Evolutionary conservation across 2,888 invertebrate genomes (phyloP).

Genomic region (Cyclophora albipunctata): DNA sequence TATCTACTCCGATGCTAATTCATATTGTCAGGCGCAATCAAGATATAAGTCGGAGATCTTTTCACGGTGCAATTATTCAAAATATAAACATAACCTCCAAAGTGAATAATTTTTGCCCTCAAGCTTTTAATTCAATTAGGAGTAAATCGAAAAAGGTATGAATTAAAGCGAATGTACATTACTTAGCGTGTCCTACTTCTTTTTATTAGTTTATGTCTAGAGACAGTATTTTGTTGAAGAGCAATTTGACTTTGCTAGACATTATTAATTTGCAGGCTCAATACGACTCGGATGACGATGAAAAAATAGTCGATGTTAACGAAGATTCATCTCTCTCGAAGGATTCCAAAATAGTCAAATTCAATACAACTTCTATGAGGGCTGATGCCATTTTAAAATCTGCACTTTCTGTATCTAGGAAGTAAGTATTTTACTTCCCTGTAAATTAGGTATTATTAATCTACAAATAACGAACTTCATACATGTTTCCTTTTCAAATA

Average conservation of each 20-base stretch:
- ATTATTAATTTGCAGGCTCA: constrained; percentile 32
- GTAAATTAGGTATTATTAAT: background rate
- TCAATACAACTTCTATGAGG: constrained; percentile 79
- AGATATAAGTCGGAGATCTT: constrained; percentile 14
- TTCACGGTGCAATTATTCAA: constrained; percentile 24
- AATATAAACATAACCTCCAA: constrained; percentile 40
- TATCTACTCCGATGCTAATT: constrained; percentile 13
- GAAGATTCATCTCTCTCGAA: constrained; percentile 69
- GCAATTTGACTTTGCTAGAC: too few species aligned
- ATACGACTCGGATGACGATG: constrained; percentile 72
- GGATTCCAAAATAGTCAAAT: constrained; percentile 79
- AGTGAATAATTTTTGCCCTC: constrained; percentile 12
- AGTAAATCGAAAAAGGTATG: constrained; percentile 58
- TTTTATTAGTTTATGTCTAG: too few species aligned
- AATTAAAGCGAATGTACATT: too few species aligned
- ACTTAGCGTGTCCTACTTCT: too few species aligned
- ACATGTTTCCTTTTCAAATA: background rate
- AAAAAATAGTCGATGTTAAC: constrained; percentile 53
- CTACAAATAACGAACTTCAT: background rate
- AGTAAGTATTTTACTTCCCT: constrained; percentile 61
- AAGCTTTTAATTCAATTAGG: constrained; percentile 27
- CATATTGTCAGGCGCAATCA: constrained; percentile 13
- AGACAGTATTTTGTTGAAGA: too few species aligned
- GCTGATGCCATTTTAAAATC: constrained; percentile 82
- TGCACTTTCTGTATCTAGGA: constrained; percentile 81